Conservation (phyloP, 1,140 invertebrate genomes). For the Lutraria rhynchaena region DNA sequence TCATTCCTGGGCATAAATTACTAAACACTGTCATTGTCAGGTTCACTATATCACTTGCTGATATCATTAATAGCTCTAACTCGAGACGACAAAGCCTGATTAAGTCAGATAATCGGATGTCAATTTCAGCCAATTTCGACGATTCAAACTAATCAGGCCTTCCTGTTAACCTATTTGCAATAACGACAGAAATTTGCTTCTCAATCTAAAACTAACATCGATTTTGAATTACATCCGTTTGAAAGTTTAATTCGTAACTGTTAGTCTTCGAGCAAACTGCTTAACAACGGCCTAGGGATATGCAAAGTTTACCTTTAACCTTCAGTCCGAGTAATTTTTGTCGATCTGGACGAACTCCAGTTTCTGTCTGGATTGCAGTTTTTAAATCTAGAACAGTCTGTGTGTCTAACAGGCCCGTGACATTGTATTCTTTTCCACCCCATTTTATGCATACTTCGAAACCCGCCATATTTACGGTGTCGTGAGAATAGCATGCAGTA, state of each 20-base stretch:
- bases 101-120: too few relatives aligned
- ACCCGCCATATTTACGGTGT: slow-evolving; percentile 12
- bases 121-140: too few relatives aligned
- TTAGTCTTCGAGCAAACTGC: too few relatives aligned
- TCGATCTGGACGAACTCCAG: slow-evolving; percentile 92
- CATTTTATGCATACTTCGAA: slow-evolving; percentile 85
- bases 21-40: slow-evolving; percentile 7
- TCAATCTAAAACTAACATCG: too few relatives aligned
- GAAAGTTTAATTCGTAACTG: too few relatives aligned
- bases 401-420: slow-evolving; percentile 86
- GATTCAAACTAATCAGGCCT: too few relatives aligned
- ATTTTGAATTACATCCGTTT: too few relatives aligned
- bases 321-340: slow-evolving; percentile 97
- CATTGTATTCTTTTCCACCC: slow-evolving; percentile 93
- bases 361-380: slow-evolving; percentile 89
- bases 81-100: too few relatives aligned
- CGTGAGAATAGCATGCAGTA: slow-evolving; percentile 1
- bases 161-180: too few relatives aligned
- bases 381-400: slow-evolving; percentile 84
- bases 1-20: not conserved
- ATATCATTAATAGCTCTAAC: too few relatives aligned
- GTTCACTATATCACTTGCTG: not conserved
- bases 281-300: too few relatives aligned
- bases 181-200: too few relatives aligned
- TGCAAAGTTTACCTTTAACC: slow-evolving; percentile 88